phyloP scores from a whole-genome alignment of 2,113 vertebrate species.

The Alethe diademata region DNA sequence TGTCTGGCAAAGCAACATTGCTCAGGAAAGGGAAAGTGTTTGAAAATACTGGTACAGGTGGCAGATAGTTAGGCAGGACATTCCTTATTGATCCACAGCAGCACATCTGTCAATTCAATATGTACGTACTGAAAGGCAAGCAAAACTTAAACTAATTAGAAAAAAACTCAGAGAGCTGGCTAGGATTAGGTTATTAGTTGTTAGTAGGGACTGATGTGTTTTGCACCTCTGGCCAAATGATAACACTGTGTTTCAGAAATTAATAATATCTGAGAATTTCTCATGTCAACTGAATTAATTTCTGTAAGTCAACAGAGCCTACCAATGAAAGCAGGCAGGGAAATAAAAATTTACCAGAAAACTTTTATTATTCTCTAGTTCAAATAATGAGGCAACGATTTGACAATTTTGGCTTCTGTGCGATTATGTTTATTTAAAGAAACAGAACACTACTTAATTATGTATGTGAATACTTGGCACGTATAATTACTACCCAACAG shows the following conservation, averaged over 20 bases:
- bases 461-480: conserved; percentile 39
- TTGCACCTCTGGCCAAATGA: background rate
- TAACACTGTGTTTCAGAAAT: background rate
- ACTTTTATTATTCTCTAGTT: background rate
- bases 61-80: background rate
- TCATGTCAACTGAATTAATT: background rate
- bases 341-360: background rate
- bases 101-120: background rate
- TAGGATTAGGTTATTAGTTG: background rate
- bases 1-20: background rate
- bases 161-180: background rate
- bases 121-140: background rate
- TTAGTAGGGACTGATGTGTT: background rate
- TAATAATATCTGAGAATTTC: background rate
- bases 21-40: background rate
- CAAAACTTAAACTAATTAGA: background rate
- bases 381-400: background rate
- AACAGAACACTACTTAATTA: conserved; percentile 19
- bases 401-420: background rate
- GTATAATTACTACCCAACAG: conserved; percentile 31
- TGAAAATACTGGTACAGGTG: background rate
- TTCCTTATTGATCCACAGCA: background rate
- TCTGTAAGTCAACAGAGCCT: background rate
- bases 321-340: background rate
- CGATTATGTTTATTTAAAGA: conserved; percentile 33